Evolutionary conservation across 2,113 vertebrate genomes (phyloP).

Genomic region (Carassius gibelio): DNA sequence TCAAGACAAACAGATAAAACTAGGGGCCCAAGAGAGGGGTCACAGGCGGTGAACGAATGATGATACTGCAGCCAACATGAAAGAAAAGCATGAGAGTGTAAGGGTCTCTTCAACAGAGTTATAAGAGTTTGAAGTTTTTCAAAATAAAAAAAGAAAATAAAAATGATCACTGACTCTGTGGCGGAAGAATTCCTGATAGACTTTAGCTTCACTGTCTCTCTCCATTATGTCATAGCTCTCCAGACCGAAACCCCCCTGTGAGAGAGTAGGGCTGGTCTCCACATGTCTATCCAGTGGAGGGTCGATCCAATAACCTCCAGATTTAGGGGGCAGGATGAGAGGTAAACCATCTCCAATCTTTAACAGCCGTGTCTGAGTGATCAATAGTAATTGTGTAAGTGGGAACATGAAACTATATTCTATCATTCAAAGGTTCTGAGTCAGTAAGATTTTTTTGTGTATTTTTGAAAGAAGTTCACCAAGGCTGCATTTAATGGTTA

Average conservation of each 20-base stretch:
- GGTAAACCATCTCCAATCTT: conserved; percentile 80
- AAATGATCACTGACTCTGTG: conserved; percentile 74
- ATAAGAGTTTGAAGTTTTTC: background rate
- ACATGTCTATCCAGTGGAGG: conserved; percentile 73
- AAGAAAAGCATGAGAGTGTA: background rate
- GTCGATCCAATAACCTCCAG: conserved; percentile 89
- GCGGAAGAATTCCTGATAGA: conserved; percentile 83
- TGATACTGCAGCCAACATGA: conserved; percentile 77
- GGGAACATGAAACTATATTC: background rate
- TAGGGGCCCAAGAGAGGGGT: conserved; percentile 78
- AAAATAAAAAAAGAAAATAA: background rate
- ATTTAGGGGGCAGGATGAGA: conserved; percentile 82
- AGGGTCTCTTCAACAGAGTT: background rate
- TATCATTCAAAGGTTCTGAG: background rate
- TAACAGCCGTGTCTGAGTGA: conserved; percentile 73
- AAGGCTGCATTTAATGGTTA: background rate
- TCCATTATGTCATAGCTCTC: conserved; percentile 83
- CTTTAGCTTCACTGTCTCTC: conserved; percentile 82
- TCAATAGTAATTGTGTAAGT: background rate
- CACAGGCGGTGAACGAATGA: conserved; percentile 86
- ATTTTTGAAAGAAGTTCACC: background rate
- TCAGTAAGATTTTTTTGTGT: background rate
- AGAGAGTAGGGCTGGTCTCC: conserved; percentile 72
- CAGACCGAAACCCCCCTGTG: conserved; percentile 64
- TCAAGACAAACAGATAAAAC: conserved; percentile 88